phyloP scores from a whole-genome alignment of 2,113 vertebrate genomes.

The Diphyllodes magnificus region DNA sequence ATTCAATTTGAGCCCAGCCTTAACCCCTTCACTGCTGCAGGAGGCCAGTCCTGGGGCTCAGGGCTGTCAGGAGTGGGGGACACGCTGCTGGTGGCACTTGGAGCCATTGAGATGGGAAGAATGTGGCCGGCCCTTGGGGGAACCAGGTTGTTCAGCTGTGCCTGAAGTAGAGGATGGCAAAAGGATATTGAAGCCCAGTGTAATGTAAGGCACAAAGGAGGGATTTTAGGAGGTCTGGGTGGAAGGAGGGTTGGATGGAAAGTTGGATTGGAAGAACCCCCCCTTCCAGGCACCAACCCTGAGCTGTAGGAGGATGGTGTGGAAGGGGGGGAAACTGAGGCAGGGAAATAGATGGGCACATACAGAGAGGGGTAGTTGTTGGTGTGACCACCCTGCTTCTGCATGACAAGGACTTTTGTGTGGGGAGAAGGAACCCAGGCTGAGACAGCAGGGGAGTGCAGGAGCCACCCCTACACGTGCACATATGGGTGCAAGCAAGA shows the following conservation, averaged over 20 bases:
- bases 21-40: background rate
- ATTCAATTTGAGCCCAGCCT: background rate
- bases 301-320: background rate
- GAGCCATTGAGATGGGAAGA: background rate
- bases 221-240: background rate
- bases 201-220: background rate
- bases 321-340: background rate
- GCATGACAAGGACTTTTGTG: no score
- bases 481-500: rapidly evolving
- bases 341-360: background rate
- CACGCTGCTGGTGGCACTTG: rapidly evolving
- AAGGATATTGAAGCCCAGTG: background rate
- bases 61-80: rapidly evolving
- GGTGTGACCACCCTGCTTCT: background rate
- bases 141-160: background rate
- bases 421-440: background rate
- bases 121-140: background rate
- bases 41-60: background rate
- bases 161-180: rapidly evolving
- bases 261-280: background rate
- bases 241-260: background rate
- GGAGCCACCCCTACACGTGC: rapidly evolving
- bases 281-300: background rate
- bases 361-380: rapidly evolving
- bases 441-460: background rate